These are phyloP conservation scores for Thamnophis elegans DNA, from an alignment of 2,797 vertebrate species.

Conservation along the genomic window DNA sequence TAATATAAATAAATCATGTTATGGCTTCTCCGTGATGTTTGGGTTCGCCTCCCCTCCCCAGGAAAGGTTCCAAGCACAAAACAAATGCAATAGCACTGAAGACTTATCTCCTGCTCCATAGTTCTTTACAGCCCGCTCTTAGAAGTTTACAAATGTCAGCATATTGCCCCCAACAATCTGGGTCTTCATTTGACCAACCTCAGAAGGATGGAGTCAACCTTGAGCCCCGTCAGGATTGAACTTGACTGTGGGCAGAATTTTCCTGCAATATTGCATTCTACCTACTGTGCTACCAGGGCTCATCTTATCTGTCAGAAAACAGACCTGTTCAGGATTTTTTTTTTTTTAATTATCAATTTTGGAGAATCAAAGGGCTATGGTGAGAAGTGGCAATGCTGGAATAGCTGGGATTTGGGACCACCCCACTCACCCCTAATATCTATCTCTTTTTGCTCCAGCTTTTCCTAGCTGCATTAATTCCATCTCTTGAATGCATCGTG, in stretches of 20 bases:
- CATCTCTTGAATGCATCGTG: background rate
- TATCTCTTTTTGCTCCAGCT: background rate
- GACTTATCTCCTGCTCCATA: background rate
- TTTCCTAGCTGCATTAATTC: background rate
- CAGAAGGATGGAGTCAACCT: background rate
- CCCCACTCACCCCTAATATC: background rate
- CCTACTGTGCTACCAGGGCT: too few relatives aligned
- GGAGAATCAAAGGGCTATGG: background rate
- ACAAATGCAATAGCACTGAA: background rate
- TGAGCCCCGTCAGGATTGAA: background rate
- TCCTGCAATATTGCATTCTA: background rate
- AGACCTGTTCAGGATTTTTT: background rate
- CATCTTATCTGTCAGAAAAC: background rate
- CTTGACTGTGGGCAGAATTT: background rate
- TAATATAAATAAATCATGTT: background rate
- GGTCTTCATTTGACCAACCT: background rate
- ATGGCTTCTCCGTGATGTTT: background rate
- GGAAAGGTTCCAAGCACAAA: background rate
- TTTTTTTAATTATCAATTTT: background rate
- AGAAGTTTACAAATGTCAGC: background rate
- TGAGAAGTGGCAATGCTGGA: background rate
- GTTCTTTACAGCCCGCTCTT: background rate
- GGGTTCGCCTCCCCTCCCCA: background rate
- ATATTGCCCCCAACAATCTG: background rate
- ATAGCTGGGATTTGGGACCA: background rate